Percentiles rank a stretch among this genome's conserved stretches.
Evolutionary conservation across 2,888 invertebrate genomes (phyloP).

Genomic region (Sphaerophoria taeniata): DNA sequence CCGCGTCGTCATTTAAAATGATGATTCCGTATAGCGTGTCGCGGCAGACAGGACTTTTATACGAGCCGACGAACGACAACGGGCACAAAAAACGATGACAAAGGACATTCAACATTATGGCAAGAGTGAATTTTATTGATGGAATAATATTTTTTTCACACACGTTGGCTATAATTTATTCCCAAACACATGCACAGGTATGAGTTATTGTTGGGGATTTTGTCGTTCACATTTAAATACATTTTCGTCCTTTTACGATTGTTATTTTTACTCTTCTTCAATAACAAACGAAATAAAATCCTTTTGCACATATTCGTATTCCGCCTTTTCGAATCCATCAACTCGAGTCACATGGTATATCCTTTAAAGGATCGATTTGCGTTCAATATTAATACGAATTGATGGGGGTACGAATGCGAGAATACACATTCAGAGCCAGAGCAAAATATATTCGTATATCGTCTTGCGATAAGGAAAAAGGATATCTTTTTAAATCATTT

Average conservation of each 20-base stretch:
- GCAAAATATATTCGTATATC: neutral
- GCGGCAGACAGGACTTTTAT: conserved; percentile 8
- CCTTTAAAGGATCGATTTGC: conserved; percentile 40
- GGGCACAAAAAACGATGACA: neutral
- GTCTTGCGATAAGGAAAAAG: conserved; percentile 49
- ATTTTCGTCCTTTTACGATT: conserved; percentile 27
- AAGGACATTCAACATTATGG: conserved; percentile 21
- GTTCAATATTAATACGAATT: conserved; percentile 49
- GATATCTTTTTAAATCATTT: conserved; percentile 64
- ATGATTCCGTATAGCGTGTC: conserved; percentile 1
- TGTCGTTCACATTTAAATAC: conserved; percentile 40
- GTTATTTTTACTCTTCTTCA: conserved; percentile 19
- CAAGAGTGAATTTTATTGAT: conserved; percentile 63
- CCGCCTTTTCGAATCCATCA: conserved; percentile 41
- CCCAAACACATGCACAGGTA: conserved; percentile 7
- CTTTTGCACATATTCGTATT: conserved; percentile 30
- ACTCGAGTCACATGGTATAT: conserved; percentile 55
- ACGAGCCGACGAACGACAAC: neutral
- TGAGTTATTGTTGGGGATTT: neutral
- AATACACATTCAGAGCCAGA: neutral
- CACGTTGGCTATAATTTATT: conserved; percentile 47
- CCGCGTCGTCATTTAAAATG: neutral
- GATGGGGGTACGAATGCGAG: conserved; percentile 25
- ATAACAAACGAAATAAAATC: neutral
- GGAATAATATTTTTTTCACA: conserved; percentile 49